Evolutionary conservation across 2,113 vertebrate genomes (phyloP), one percentile per base, ranked within the genome.

Genomic region (Pimephales promelas): DNA sequence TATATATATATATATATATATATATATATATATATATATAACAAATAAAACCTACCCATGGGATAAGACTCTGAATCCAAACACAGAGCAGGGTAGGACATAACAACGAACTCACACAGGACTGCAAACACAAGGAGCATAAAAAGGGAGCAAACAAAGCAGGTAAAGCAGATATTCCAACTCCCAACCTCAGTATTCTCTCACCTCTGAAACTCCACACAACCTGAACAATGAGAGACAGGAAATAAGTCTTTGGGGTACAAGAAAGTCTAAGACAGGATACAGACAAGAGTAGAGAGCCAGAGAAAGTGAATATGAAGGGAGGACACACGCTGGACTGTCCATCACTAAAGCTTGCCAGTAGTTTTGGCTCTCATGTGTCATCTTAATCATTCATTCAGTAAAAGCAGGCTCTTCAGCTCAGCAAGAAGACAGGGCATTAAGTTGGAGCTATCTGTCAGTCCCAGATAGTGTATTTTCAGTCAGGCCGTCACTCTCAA

Each of bases 361-460:
- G 80, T 72, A 73, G 36, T 45, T 43, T 79, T 79, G 74, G 64
- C 68, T 71, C 73, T 78, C 40, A 22, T 62, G 24, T 77, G 80
- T 79, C 66, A 73, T 31, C 56, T 28, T 79, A 86, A 79, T 83
- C 34, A 34, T 79, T 74, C 9, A 9, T 49, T 52, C 74, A 36
- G 22, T 31, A 72, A 56, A 64, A 36, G 73, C 24, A 43, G 31
- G 81, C 79, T 66, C 79, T 80, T 47, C 36, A 49, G 61, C 22
- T 36, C 45, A 47, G 83, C 75, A 71, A 47, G 31, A 54, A 4
- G 34, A 74, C 22, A 10, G 31, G 52, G 56, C 31, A 68, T 80
- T 86, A 59, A 68, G 73, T 34, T 16, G 31, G 34, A 79, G 66
- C 79, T 79, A 66, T 83, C 66, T n/a, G 66, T 86, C 75, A 73